These are phyloP conservation scores for Coboldia fuscipes DNA, from an alignment of 1,140 invertebrate species.

Conservation along the genomic window DNA sequence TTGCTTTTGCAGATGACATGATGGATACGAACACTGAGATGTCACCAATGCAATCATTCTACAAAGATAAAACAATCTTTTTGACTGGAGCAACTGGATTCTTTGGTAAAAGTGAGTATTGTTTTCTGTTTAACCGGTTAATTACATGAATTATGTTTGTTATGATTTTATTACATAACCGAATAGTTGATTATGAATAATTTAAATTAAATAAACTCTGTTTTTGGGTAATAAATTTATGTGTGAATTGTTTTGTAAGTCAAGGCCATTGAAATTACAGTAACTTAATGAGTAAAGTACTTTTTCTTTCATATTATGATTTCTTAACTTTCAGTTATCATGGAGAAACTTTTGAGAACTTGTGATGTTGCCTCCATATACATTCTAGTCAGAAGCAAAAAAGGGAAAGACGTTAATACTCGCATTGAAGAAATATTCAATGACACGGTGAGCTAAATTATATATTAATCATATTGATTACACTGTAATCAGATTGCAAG, in stretches of 20 bases:
- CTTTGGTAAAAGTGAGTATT: slow-evolving; percentile 43
- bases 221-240: no score
- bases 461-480: neutral
- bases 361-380: slow-evolving; percentile 58
- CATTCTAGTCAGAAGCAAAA: slow-evolving; percentile 54
- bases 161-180: no score
- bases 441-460: slow-evolving; percentile 30
- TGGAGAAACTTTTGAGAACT: slow-evolving; percentile 61
- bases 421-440: slow-evolving; percentile 40
- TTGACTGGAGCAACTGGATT: slow-evolving; percentile 55
- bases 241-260: no score
- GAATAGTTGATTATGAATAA: no score
- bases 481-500: neutral
- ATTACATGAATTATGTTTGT: no score
- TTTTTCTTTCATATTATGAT: neutral
- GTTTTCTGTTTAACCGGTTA: no score
- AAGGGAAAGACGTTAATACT: slow-evolving; percentile 38
- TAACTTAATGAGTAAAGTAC: no score
- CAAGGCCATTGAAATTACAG: no score
- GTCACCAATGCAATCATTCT: slow-evolving; percentile 35
- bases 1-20: no score
- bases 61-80: slow-evolving; percentile 36
- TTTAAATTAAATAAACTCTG: no score
- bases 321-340: no score
- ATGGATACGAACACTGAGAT: no score